These are phyloP conservation scores for Drosophila pseudotakahashii DNA, from an alignment of 2,888 invertebrate genomes.

Conservation along the genomic window DNA sequence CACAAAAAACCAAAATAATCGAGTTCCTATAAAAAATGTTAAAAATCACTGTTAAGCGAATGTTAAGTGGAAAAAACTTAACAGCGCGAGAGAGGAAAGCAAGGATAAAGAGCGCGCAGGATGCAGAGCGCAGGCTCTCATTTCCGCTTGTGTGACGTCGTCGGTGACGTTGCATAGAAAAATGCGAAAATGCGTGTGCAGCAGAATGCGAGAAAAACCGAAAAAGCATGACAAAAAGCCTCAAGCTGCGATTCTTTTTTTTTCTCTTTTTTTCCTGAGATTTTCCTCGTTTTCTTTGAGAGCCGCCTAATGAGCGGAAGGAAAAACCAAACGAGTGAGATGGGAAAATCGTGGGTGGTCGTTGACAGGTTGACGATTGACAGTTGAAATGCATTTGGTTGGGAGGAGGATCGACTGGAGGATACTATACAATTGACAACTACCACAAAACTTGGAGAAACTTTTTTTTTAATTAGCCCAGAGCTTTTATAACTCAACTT, in stretches of 20 bases:
- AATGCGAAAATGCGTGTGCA: slow-evolving; percentile 68
- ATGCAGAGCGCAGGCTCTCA: slow-evolving; percentile 20
- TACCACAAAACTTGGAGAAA: slow-evolving; percentile 1
- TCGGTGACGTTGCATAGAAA: slow-evolving; percentile 65
- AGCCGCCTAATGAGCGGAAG: slow-evolving; percentile 74
- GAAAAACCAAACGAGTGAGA: slow-evolving; percentile 43
- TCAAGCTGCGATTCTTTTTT: slow-evolving; percentile 21
- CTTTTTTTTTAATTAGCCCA: slow-evolving; percentile 5
- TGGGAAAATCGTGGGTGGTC: slow-evolving; percentile 8
- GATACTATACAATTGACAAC: not conserved
- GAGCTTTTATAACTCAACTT: not conserved
- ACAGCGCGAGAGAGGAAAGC: slow-evolving; percentile 7
- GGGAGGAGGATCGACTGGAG: slow-evolving; percentile 2
- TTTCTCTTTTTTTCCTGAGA: slow-evolving; percentile 19
- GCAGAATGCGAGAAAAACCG: slow-evolving; percentile 25
- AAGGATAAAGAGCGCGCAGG: slow-evolving; percentile 21
- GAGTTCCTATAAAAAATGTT: slow-evolving; percentile 50
- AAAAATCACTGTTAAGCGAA: not conserved
- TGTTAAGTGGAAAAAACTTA: not conserved
- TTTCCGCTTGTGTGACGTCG: slow-evolving; percentile 63
- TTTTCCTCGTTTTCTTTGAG: slow-evolving; percentile 25
- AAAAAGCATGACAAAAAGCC: slow-evolving; percentile 27
- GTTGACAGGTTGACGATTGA: slow-evolving; percentile 12
- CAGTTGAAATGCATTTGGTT: slow-evolving; percentile 8
- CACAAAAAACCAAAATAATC: slow-evolving; percentile 40